These are phyloP conservation scores for Hemicentrotus pulcherrimus DNA, from an alignment of 35 echinoderm and acorn worm species.

Conservation along the genomic window DNA sequence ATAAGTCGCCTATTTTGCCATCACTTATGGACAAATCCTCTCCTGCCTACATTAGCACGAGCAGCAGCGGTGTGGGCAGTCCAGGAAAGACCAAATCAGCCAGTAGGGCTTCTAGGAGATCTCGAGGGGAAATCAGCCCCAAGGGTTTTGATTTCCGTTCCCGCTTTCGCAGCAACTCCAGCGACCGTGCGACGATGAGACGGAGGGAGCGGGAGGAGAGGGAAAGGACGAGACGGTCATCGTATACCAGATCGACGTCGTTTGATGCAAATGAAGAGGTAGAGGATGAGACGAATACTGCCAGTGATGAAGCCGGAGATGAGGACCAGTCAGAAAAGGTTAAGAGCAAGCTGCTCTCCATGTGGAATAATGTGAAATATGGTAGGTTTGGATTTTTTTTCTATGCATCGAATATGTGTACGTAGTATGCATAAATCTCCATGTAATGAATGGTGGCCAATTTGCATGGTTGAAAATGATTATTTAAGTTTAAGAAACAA, in stretches of 20 bases:
- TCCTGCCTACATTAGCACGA: background rate
- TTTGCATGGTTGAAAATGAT: too few species aligned
- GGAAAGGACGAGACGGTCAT: constrained; percentile 14
- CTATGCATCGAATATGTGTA: too few species aligned
- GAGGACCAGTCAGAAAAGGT: constrained; percentile 88
- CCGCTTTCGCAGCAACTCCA: constrained; percentile 52
- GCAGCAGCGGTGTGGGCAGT: background rate
- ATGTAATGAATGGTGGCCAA: too few species aligned
- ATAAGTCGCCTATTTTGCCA: background rate
- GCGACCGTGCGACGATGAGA: constrained; percentile 48
- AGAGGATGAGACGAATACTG: background rate
- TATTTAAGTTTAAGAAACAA: too few species aligned
- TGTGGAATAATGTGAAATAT: constrained; percentile 99
- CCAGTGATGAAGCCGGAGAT: constrained; percentile 60
- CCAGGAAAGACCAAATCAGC: constrained; percentile 9
- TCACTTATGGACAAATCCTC: background rate
- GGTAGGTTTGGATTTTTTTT: constrained; percentile 53
- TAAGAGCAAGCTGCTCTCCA: constrained; percentile 85
- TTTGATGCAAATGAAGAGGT: constrained; percentile 52
- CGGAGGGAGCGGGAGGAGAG: constrained; percentile 2
- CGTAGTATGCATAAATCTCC: too few species aligned
- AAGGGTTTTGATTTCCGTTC: constrained; percentile 23
- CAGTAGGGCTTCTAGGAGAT: constrained; percentile 25
- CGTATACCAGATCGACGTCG: constrained; percentile 43
- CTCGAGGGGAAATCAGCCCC: background rate